Evolutionary conservation across 2,888 invertebrate species (phyloP), one percentile per base, ranked within the genome.

Genomic region (Dynastes tityus): DNA sequence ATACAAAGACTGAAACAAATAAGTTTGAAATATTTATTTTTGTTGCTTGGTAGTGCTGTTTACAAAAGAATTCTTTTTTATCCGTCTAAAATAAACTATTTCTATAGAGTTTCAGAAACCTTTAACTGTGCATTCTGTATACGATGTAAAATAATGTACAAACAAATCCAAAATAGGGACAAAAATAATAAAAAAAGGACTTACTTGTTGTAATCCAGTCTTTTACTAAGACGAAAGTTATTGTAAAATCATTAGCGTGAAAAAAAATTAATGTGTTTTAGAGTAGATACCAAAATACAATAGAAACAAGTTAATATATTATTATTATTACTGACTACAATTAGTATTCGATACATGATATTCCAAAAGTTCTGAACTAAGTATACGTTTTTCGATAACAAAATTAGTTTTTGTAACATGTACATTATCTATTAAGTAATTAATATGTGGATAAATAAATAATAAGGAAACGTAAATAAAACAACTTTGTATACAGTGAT

Each of bases 61-160:
- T 53, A 73, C 61, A 73, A 58, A 61, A 61, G 61, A 58, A 61
- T 27, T 45, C 27, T 40, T 6, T 45, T 1, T 68, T 40, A 45
- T 29, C 53, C 22, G 22, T 27, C n/a, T 71, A 32, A 16, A 37
- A 37, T 27, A 55, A 58, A 22, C n/a, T 73, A 45, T 22, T 73
- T 53, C 40, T n/a, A 37, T 71, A 58, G 58, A 58, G 16, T 16
- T 73, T 58, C 61, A 22, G 73, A 61, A 73, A 73, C 73, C 58
- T 74, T 51, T 67, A 78, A 78, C 68, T 79, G 77, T 80, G 76
- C 53, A 78, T 58, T 75, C 76, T 77, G 80, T 80, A 79, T 77
- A 79, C 79, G 80, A 79, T 86, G 86, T 87, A 87, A 87, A 84
- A 86, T 83, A 84, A 71, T 71, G 40, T 84, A 45, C 87, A 87